phyloP scores from a whole-genome alignment of 1,140 invertebrate species.

The Wiebesia pumilae region DNA sequence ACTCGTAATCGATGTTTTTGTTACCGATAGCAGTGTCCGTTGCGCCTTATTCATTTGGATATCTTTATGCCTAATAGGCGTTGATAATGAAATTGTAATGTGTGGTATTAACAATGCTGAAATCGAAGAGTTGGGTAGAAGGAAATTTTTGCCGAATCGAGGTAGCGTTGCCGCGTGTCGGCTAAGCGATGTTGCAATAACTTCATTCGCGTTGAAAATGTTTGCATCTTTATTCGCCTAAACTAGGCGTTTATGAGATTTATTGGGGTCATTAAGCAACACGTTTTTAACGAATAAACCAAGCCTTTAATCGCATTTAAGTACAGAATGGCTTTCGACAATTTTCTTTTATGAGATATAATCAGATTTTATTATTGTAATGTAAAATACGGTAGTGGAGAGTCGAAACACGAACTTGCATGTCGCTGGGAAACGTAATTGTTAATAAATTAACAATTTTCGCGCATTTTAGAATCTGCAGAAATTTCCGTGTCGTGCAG shows the following conservation, averaged over 20 bases:
- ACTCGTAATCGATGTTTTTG: neutral
- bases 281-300: neutral
- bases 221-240: neutral
- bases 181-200: neutral
- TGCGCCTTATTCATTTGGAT: neutral
- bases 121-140: neutral
- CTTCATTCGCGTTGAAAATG: neutral
- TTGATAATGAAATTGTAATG: neutral
- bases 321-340: neutral
- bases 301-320: neutral
- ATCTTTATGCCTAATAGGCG: neutral
- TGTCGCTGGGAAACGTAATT: neutral
- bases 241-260: conserved; percentile 19
- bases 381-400: neutral
- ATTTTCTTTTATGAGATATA: conserved; percentile 17
- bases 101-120: neutral
- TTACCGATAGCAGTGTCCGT: neutral
- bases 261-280: conserved; percentile 1
- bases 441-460: neutral
- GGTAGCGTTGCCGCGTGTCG: too few species aligned
- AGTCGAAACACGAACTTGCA: neutral
- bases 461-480: neutral
- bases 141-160: neutral
- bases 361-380: conserved; percentile 10
- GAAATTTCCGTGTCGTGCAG: too few species aligned